Base-by-base conservation (phyloP, 1,140 invertebrate genomes). In the Dendroctonus valens region DNA sequence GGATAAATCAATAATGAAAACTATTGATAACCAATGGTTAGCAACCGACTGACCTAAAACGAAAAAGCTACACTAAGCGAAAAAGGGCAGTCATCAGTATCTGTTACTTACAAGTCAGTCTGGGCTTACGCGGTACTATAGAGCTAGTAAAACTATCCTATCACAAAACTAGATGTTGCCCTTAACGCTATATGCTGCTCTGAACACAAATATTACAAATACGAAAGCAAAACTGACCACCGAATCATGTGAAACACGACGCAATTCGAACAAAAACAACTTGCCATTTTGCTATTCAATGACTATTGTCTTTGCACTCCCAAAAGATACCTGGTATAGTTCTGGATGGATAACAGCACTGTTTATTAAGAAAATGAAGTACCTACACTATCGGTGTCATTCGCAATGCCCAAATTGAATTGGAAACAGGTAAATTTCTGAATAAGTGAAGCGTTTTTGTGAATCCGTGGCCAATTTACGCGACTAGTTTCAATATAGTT, bases 401-500 rank as follows among this genome's bases (percentile, higher is more conserved):
- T 26, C 26, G 26, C 26, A 26, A 26, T 26, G 26, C 3, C 26
- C 3, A 26, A 26, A 26, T 26, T 26, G 26, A 26, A 26, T 26
- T 26, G 1, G 26, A 26, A 26, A 26, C 26, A 26, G 26, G 26
- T 26, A 26, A 26, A 26, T 26, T 26, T 26, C 26, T 26, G 26
- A 26, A 26, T 3, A 26, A 26, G 3, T 26, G 26, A 26, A 26
- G 26, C 26, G 26, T 26, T 26, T 26, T 26, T 26, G 26, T 26
- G 26, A 26, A 26, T 60, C 39, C 26, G 62, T 63, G 57, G 72
- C 66, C 67, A 74, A 73, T 68, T 69, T 62, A 59, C 69, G 73
- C 70, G 73, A 77, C 74, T 75, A 77, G 74, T 73, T 53, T 72
- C 66, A 70, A 65, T 71, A 67, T 62, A 71, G 68, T 26, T 26